Evolutionary conservation across 2,888 invertebrate species (phyloP), one percentile per base, ranked within the genome.

Genomic region (Autographa gamma): DNA sequence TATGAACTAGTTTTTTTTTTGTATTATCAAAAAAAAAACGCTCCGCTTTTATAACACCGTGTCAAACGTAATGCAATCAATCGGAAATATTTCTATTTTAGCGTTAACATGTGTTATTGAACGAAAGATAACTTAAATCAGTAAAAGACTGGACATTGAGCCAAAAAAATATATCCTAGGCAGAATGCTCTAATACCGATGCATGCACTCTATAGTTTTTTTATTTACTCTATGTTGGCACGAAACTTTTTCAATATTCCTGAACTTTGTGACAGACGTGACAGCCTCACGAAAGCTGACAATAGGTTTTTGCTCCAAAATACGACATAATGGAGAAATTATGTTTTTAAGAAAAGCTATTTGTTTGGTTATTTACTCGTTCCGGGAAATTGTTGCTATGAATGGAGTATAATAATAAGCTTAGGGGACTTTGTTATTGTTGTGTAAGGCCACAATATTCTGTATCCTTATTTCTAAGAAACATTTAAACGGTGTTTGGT

Each of bases 191-290:
- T 25, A 25, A 2, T 25, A 25, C 25, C 25, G 25, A 25, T 25
- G 3, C 25, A 25, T 25, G 25, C 25, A 25, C 25, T 25, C 25
- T 25, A 25, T 25, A 25, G 25, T 1, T 25, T 25, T 25, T 25
- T 25, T 25, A 25, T 25, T 25, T 25, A 25, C 25, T 25, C 25
- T 25, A 25, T 25, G 25, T 66, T 56, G 54, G 71, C 71, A 66
- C 60, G 66, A 68, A 82, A 81, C 72, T 81, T 82, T 82, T 81
- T 80, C 81, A 82, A 81, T 81, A 81, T 80, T 77, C 80, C 77
- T 61, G 77, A 69, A 77, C 71, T 74, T 71, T 74, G 69, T 77
- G 73, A 77, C 79, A 81, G 79, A 65, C 68, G 71, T 34, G 62
- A 72, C 63, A 74, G 68, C 68, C 74, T 71, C 76, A 76, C 67